Conservation (phyloP, 2,113 vertebrate genomes). For the Euleptes europaea region DNA sequence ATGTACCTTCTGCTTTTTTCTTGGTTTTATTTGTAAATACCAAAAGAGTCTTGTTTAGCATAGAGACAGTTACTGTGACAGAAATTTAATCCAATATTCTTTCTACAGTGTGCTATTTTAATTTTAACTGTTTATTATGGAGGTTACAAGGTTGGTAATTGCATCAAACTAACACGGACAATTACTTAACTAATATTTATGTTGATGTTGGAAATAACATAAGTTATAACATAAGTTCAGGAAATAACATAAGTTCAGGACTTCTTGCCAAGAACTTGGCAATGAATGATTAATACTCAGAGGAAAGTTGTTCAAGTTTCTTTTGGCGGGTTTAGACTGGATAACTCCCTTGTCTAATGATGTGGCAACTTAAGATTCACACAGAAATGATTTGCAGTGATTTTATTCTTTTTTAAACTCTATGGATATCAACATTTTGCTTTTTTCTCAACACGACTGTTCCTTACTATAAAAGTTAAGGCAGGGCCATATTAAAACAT, state of each 20-base stretch:
- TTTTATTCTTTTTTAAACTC: neutral
- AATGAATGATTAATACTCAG: slow-evolving; percentile 61
- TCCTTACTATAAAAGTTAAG: neutral
- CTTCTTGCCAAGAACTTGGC: slow-evolving; percentile 40
- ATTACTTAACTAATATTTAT: slow-evolving; percentile 57
- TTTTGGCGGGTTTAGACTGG: slow-evolving; percentile 54
- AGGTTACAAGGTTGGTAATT: slow-evolving; percentile 31
- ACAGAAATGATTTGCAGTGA: neutral
- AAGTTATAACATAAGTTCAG: no score
- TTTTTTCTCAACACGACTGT: neutral
- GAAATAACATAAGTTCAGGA: slow-evolving; percentile 48
- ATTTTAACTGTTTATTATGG: slow-evolving; percentile 17
- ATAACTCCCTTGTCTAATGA: slow-evolving; percentile 48
- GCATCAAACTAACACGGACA: slow-evolving; percentile 58
- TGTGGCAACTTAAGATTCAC: neutral
- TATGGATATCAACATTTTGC: neutral
- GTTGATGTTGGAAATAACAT: slow-evolving; percentile 37
- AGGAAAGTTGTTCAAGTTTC: slow-evolving; percentile 60
- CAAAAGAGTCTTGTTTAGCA: no score
- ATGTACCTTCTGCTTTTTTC: no score
- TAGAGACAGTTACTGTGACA: no score
- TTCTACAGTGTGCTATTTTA: slow-evolving; percentile 33
- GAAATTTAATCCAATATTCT: slow-evolving; percentile 38
- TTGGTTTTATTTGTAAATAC: no score
- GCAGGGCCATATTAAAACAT: no score